These are phyloP conservation scores for Muntiacus muntjak DNA, from an alignment of 2,113 vertebrate genomes.

Conservation along the genomic window DNA sequence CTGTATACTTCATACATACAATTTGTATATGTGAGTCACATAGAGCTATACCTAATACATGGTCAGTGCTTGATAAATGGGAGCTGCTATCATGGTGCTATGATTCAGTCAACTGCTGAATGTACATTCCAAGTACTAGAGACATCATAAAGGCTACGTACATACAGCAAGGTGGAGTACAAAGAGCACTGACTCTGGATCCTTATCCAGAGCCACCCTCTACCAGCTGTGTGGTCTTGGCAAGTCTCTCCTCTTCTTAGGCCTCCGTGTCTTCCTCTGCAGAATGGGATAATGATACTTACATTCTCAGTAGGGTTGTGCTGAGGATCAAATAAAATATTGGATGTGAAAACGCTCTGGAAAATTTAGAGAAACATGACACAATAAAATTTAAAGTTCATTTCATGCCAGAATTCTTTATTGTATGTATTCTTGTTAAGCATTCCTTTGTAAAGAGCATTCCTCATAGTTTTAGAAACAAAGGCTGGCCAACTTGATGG, in stretches of 20 bases:
- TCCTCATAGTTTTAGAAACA: conserved; percentile 45
- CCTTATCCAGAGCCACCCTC: not conserved
- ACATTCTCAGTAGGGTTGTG: not conserved
- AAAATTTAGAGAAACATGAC: not conserved
- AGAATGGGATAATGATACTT: not conserved
- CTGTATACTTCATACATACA: not conserved
- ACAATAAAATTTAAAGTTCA: conserved; percentile 12
- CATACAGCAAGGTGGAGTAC: not conserved
- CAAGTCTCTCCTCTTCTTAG: not conserved
- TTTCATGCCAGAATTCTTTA: not conserved
- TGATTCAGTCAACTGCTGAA: not conserved
- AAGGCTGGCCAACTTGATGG: not conserved
- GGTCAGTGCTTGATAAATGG: not conserved
- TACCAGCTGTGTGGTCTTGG: not conserved
- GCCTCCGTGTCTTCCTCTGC: not conserved
- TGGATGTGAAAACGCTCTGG: not conserved
- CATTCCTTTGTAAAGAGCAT: not conserved
- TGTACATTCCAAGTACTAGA: not conserved
- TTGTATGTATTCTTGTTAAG: not conserved
- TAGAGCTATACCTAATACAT: not conserved
- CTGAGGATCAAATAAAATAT: not conserved
- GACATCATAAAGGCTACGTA: not conserved
- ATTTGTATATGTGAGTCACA: not conserved
- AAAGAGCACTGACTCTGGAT: not conserved
- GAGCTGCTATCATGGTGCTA: not conserved